Evolutionary conservation across 2,113 vertebrate species (phyloP).

Genomic region (Peromyscus californicus): DNA sequence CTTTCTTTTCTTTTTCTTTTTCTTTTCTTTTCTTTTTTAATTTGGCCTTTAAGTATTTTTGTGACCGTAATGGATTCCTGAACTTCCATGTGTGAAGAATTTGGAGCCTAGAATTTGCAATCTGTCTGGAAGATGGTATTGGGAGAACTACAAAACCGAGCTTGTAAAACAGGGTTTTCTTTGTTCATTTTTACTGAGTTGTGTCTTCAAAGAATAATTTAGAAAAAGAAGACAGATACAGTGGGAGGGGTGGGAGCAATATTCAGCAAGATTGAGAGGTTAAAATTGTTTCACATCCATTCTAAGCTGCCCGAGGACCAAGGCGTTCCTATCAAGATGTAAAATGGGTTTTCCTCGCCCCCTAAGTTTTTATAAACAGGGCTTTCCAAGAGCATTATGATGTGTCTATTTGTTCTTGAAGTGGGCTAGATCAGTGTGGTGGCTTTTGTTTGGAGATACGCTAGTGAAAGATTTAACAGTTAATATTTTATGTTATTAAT

Average conservation of each 20-base stretch:
- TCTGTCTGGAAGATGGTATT: not conserved
- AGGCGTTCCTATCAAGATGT: not conserved
- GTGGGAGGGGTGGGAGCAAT: rapidly evolving
- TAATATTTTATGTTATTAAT: not conserved
- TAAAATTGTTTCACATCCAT: not conserved
- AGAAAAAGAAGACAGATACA: not conserved
- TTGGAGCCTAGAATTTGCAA: not conserved
- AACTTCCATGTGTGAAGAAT: not conserved
- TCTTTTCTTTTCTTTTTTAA: not conserved
- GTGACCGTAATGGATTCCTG: not conserved
- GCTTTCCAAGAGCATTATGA: not conserved
- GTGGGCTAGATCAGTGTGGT: not conserved
- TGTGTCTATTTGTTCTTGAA: not conserved
- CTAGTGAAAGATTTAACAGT: not conserved
- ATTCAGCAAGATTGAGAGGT: not conserved
- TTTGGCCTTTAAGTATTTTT: not conserved
- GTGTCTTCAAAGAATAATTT: not conserved
- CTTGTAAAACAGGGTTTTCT: not conserved
- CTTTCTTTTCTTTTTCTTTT: not conserved
- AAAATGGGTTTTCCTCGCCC: slow-evolving; percentile 6
- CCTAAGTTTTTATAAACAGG: not conserved
- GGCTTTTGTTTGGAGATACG: not conserved
- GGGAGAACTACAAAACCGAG: not conserved
- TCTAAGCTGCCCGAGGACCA: not conserved
- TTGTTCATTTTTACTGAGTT: not conserved